These are phyloP conservation scores for Pristionchus arcanus DNA, from an alignment of 2,888 invertebrate genomes.

Conservation along the genomic window DNA sequence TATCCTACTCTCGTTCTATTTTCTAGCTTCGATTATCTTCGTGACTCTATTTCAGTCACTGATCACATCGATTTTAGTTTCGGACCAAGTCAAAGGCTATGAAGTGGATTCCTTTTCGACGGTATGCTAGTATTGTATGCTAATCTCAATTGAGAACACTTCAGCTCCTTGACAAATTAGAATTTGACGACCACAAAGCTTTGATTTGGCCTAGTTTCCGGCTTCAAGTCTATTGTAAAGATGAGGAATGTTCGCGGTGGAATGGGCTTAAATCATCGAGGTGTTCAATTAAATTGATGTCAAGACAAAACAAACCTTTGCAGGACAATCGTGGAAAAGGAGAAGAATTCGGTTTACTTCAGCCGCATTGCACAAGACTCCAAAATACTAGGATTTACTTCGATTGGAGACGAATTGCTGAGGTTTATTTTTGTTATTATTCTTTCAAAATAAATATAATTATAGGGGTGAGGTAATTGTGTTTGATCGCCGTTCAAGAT, in stretches of 20 bases:
- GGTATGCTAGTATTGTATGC: not conserved
- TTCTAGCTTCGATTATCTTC: not conserved
- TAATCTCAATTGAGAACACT: not conserved
- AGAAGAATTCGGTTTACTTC: not conserved
- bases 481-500: not conserved
- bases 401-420: conserved; percentile 47
- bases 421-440: not conserved
- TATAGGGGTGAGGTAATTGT: not conserved
- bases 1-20: conserved; percentile 9
- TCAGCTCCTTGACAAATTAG: not conserved
- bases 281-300: not conserved
- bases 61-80: not conserved
- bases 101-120: not conserved
- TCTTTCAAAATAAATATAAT: not conserved
- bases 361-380: not conserved
- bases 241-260: not conserved
- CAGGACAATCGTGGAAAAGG: not conserved
- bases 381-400: not conserved
- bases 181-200: not conserved
- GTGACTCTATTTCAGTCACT: not conserved
- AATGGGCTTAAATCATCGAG: not conserved
- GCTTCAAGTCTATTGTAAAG: not conserved
- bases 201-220: conserved; percentile 40
- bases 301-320: too few relatives aligned
- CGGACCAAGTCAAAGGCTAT: conserved; percentile 30